Base-by-base conservation (phyloP, 2,113 vertebrate genomes). In the Arenaria interpres region DNA sequence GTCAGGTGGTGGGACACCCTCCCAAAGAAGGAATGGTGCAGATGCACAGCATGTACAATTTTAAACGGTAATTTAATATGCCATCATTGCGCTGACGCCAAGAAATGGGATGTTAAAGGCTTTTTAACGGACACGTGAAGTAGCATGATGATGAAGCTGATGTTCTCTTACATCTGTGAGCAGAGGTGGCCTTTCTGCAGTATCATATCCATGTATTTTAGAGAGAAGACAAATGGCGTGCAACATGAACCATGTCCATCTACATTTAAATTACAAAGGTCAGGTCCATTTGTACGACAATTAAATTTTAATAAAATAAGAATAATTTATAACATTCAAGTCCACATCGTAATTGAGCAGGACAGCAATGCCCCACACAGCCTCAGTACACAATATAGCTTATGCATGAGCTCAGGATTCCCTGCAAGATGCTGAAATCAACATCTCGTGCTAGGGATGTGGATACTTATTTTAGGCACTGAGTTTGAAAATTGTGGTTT, bases 401-500 rank as follows among this genome's bases (percentile, higher is more conserved):
- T 68, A 88, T 94, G 63, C 69, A 69, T 53, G 75, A 94, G 74
- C 53, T 93, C 57, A 88, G 57, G 71, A 75, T 89, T 94, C 53
- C 75, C 62, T 93, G 57, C 66, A 96, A 88, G 85, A 88, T 96
- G 94, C 85, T 95, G 89, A 94, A 94, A 91, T 93, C 89, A 95
- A 93, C 77, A 41, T 32, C 25, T 22, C 9, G 3, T 68, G 14
- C 45, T 68, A 48, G 66, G 30, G 46, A 87, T 72, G 81, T 73
- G 71, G 89, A 68, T 88, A 72, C 74, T 94, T 91, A 91, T 76
- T 96, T 95, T 94, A 94, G 60, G 69, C 68, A 68, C 51, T 8
- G 77, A 75, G 78, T 83, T 69, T 82, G 87, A 91, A 97, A 96
- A 91, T 57, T 85, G 80, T 87, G 62, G 87, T 85, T 96, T 96